Evolutionary conservation across 2,888 invertebrate genomes (phyloP), one percentile per base, ranked within the genome.

Genomic region (Microchrysa polita): DNA sequence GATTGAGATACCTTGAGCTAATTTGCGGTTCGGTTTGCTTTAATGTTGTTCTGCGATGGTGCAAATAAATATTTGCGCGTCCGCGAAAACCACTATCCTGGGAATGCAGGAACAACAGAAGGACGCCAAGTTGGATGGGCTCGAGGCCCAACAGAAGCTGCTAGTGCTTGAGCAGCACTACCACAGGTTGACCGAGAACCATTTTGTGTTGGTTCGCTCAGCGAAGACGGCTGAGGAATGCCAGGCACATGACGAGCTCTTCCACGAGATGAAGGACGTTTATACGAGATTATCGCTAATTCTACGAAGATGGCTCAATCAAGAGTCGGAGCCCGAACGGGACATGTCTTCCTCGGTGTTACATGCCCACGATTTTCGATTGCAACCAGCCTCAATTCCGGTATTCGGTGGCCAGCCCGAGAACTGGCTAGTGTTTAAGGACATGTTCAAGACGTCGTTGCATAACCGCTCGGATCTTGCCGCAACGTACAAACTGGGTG

Each of bases 401-500:
- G 10, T 27, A 2, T 60, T 60, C 14, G 60, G 27, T 27, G 60
- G 60, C 7, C 23, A 9, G 7, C 22, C 18, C 12, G 20, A 57
- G 4, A 57, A 57, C 12, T 57, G 22, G 57, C 14, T 27, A 1
- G 60, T 16, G 5, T 60, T 60, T 14, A 60, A 60, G 14, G 12
- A 60, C 16, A 60, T 16, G 16, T 27, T 60, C 60, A 27, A 27
- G 27, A 60, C 60, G 18, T 34, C 27, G 10, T 23, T 60, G n/a
- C 60, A 22, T 27, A 27, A 60, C 23, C 60, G 14, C 14, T 7
- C 12, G 12, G 12, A n/a, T n/a, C 12, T n/a, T 4, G 16, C 48
- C 12, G 48, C 48, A 12, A 34, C 27, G 2, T 48, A 48, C 16
- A 48, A 48, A n/a, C 48, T 48, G 2, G 48, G 48, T 5, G 7